These are phyloP conservation scores for Gallinago media DNA, from an alignment of 2,113 vertebrate genomes.

Conservation along the genomic window DNA sequence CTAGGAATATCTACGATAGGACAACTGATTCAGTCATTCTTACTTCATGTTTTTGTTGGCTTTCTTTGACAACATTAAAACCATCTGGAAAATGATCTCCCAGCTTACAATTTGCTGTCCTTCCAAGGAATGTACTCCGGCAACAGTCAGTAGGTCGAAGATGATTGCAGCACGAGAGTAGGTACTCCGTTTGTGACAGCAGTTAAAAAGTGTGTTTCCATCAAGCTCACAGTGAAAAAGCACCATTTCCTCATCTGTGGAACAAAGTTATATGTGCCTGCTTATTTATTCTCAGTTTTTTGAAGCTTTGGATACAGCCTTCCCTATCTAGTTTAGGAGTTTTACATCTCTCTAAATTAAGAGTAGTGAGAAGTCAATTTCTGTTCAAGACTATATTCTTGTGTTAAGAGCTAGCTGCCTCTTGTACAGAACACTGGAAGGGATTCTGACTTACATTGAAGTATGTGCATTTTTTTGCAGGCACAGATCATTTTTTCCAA, in stretches of 20 bases:
- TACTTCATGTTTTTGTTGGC: slow-evolving; percentile 39
- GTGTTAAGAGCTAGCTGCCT: background rate
- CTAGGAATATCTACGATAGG: slow-evolving; percentile 47
- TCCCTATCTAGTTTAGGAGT: background rate
- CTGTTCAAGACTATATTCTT: background rate
- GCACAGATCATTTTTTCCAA: background rate
- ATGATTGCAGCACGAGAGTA: background rate
- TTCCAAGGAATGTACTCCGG: background rate
- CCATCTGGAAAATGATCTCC: slow-evolving; percentile 26
- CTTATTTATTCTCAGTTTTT: background rate
- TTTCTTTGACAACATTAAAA: slow-evolving; percentile 17
- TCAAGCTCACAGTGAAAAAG: background rate
- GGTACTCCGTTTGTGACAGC: background rate
- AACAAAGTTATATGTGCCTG: background rate
- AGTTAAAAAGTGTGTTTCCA: background rate
- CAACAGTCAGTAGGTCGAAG: background rate
- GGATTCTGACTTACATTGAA: background rate
- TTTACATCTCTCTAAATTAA: background rate
- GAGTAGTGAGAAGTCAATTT: background rate
- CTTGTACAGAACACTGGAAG: background rate
- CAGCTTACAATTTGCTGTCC: background rate
- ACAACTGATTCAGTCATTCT: slow-evolving; percentile 15
- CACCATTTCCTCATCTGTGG: background rate
- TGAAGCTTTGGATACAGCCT: background rate
- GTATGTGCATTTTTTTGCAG: background rate